Conservation (phyloP, 2,797 vertebrate species). For the Danio kyathit region DNA sequence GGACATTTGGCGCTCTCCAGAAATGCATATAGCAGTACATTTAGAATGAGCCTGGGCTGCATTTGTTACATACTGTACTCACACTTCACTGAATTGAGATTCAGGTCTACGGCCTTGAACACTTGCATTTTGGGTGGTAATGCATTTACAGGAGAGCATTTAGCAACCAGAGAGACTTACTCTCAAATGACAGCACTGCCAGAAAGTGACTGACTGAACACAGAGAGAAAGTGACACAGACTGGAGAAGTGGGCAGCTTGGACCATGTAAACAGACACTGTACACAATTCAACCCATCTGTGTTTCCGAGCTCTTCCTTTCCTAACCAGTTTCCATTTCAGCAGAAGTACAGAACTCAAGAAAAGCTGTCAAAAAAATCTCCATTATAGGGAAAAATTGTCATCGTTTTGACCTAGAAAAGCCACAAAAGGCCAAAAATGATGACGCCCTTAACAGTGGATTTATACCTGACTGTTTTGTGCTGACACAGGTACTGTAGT, state of each 20-base stretch:
- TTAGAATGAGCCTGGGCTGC: no score
- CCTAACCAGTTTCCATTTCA: background rate
- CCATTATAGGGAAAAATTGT: background rate
- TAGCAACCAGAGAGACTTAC: background rate
- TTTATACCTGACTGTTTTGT: constrained; percentile 8
- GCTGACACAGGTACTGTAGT: background rate
- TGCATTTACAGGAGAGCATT: background rate
- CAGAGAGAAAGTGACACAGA: constrained; percentile 30
- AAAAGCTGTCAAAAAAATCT: background rate
- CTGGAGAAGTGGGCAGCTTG: background rate
- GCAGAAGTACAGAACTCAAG: background rate
- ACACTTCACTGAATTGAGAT: background rate
- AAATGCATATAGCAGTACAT: no score
- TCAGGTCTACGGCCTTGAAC: background rate
- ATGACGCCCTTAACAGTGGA: background rate
- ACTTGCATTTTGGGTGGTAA: background rate
- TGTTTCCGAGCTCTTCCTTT: background rate
- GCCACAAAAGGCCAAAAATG: background rate
- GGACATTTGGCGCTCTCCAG: no score
- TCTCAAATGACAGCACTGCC: background rate
- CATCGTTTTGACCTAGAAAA: background rate
- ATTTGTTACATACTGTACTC: no score
- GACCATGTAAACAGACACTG: constrained; percentile 9
- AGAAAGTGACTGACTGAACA: constrained; percentile 16
- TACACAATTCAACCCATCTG: constrained; percentile 8